Conservation (phyloP, 2,113 vertebrate species). For the Callithrix jacchus region DNA sequence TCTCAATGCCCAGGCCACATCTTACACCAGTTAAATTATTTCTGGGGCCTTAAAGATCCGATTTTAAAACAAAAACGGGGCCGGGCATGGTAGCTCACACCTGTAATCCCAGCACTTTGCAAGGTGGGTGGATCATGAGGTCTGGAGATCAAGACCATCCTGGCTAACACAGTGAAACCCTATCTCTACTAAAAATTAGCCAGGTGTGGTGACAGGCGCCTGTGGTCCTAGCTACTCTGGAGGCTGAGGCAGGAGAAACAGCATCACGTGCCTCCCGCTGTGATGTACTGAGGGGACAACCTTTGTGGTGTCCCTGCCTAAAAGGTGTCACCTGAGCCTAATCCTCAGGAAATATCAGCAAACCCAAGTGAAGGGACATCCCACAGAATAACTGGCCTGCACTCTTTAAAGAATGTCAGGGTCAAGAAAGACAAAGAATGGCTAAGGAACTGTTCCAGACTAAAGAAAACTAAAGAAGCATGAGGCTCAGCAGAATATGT, state of each 20-base stretch:
- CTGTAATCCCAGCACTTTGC: too few species aligned
- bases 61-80: background rate
- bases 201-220: too few species aligned
- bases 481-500: background rate
- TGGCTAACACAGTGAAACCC: too few species aligned
- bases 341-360: background rate
- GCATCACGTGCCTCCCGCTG: fast-evolving
- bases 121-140: too few species aligned
- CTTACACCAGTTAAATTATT: background rate
- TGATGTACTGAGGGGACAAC: background rate
- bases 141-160: too few species aligned
- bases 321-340: background rate
- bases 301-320: background rate
- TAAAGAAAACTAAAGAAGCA: background rate
- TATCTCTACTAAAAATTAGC: too few species aligned
- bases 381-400: background rate
- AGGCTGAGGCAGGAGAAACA: too few species aligned
- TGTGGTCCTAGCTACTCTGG: too few species aligned
- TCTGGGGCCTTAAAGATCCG: background rate
- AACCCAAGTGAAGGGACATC: background rate
- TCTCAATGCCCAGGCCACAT: background rate
- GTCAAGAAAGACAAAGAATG: background rate
- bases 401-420: background rate
- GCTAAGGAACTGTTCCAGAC: background rate
- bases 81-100: too few species aligned